Percentiles rank a stretch among this genome's conserved stretches.
These are phyloP conservation scores for Caenorhabditis japonica DNA, from an alignment of 2,888 invertebrate species.

Conservation along the genomic window DNA sequence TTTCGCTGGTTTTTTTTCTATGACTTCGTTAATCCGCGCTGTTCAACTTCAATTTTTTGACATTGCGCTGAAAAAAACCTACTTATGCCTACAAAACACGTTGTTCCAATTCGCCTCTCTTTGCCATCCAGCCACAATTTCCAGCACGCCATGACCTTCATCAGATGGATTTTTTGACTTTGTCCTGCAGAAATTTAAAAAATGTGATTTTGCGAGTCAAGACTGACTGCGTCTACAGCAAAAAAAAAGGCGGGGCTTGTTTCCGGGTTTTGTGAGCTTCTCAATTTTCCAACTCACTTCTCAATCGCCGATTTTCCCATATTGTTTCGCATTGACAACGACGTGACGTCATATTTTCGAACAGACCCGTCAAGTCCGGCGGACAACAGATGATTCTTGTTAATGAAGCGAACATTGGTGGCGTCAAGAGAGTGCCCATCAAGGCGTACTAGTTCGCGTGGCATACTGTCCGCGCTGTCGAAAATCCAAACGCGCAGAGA, in stretches of 20 bases:
- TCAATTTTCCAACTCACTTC: slow-evolving; percentile 48
- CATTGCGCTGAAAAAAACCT: too few relatives aligned
- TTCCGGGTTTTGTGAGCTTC: slow-evolving; percentile 56
- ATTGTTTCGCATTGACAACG: slow-evolving; percentile 64
- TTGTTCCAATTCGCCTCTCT: slow-evolving; percentile 77
- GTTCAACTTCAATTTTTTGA: too few relatives aligned
- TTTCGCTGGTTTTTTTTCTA: too few relatives aligned
- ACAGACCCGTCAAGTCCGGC: slow-evolving; percentile 71
- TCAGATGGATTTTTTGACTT: too few relatives aligned
- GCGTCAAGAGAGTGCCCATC: slow-evolving; percentile 79
- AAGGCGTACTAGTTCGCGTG: slow-evolving; percentile 76
- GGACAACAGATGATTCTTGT: slow-evolving; percentile 60
- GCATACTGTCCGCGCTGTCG: slow-evolving; percentile 88
- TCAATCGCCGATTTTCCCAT: too few relatives aligned
- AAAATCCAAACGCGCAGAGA: slow-evolving; percentile 81
- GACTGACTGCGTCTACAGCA: not conserved
- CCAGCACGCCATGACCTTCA: slow-evolving; percentile 64
- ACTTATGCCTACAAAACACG: slow-evolving; percentile 72
- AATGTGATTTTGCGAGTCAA: too few relatives aligned
- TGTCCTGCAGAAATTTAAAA: too few relatives aligned
- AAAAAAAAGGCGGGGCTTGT: too few relatives aligned
- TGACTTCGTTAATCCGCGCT: too few relatives aligned
- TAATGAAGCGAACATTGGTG: slow-evolving; percentile 40
- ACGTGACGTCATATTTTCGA: slow-evolving; percentile 64
- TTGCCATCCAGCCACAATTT: slow-evolving; percentile 65